Evolutionary conservation across 2,113 vertebrate genomes (phyloP).

Genomic region (Serilophus lunatus): DNA sequence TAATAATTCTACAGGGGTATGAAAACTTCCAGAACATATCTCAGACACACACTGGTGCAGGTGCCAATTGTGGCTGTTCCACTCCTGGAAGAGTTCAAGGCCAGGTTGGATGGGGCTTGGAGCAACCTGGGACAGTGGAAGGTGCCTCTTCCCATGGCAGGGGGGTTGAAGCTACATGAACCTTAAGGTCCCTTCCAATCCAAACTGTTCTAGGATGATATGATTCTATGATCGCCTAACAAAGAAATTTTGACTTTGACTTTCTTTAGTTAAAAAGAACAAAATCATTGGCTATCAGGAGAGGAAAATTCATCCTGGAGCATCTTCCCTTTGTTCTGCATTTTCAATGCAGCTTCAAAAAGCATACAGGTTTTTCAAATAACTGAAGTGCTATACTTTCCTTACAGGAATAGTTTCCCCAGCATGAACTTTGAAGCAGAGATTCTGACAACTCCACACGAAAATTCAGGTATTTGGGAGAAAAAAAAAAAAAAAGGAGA

Average conservation of each 20-base stretch:
- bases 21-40: neutral
- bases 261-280: neutral
- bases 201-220: neutral
- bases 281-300: neutral
- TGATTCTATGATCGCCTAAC: neutral
- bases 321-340: neutral
- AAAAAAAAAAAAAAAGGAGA: neutral
- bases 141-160: neutral
- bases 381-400: constrained; percentile 49
- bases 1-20: neutral
- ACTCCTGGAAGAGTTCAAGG: neutral
- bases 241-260: neutral
- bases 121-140: neutral
- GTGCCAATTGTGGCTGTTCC: neutral
- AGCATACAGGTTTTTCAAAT: constrained; percentile 9
- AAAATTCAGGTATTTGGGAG: constrained; percentile 60
- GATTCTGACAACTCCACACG: constrained; percentile 46
- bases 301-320: neutral
- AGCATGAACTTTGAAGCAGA: constrained; percentile 62
- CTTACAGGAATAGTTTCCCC: constrained; percentile 57
- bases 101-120: neutral
- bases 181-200: neutral
- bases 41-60: neutral
- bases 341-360: constrained; percentile 15
- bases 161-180: rapidly evolving